Base-by-base conservation (phyloP, 2,113 vertebrate species). In the Melierax canorus region DNA sequence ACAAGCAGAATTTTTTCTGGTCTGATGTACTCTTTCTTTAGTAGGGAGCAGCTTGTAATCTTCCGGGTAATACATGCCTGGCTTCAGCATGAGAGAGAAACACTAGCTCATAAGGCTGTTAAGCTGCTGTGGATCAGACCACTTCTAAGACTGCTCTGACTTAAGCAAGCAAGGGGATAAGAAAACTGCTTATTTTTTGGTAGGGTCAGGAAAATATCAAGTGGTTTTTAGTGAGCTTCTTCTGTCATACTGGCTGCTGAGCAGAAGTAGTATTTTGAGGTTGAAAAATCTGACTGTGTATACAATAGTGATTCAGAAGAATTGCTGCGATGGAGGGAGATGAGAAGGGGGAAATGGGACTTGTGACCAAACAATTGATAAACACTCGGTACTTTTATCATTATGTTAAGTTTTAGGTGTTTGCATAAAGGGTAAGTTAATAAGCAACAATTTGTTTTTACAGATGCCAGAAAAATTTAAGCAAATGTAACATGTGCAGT, bases 371-470 rank as follows among this genome's bases (percentile, higher is more conserved):
- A 38, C 2, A 6, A 36, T 38, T 66, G 50, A 46, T 78, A 66
- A 86, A 32, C 13, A 15, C 15, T 23, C 0, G 0, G 7, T 76
- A 34, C 18, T 7, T 32, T 63, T 55, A 67, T 30, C 5, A 12
- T 2, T 32, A 29, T 17, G 15, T 85, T 23, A 80, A 63, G 24
- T 67, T 76, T 72, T 67, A 90, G 30, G 2, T 48, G 30, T 62
- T 86, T 78, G 39, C 50, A 32, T 66, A 45, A 68, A 82, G 11
- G 32, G 5, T 48, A 50, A 53, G 27, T 74, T 72, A 17, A 24
- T 56, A 55, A 94, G 15, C 56, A 68, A n/a, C 34, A 80, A 17
- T 30, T 88, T 38, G 26, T 15, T 48, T 87, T 76, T 41, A 62
- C 17, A 80, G 23, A 56, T 32, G 62, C 16, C 76, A 90, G 58